Conservation (phyloP, 30 jellyfish, hydroid and myxozoan species). For the Morbakka virulenta region DNA sequence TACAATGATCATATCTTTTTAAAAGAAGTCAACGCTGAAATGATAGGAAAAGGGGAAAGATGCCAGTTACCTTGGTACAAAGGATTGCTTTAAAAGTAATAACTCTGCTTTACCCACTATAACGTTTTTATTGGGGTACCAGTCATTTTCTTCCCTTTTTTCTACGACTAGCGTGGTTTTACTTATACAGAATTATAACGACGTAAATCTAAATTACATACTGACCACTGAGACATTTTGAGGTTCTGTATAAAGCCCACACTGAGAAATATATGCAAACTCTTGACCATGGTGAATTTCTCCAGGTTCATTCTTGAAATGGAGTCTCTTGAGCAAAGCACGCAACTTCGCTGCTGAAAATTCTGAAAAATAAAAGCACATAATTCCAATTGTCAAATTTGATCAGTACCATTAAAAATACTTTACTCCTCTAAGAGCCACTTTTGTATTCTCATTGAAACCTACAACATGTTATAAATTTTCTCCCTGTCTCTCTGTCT, state of each 20-base stretch:
- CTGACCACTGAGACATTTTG: constrained; percentile 94
- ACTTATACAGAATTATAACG: not conserved
- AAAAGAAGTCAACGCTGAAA: no score
- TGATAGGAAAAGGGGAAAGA: no score
- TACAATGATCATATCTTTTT: no score
- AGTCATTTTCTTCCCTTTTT: not conserved
- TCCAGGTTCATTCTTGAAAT: constrained; percentile 86
- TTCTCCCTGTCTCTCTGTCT: no score
- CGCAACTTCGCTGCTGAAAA: no score
- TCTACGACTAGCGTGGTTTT: not conserved
- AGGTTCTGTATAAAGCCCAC: constrained; percentile 98
- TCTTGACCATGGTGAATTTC: constrained; percentile 80
- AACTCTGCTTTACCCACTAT: not conserved
- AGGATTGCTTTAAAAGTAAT: no score
- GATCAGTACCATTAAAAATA: no score
- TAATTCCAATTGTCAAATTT: no score
- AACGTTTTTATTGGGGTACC: not conserved
- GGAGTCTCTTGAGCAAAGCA: constrained; percentile 34
- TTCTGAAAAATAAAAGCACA: no score
- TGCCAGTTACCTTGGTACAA: no score
- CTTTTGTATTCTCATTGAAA: no score
- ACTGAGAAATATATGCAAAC: constrained; percentile 92
- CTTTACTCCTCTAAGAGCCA: no score
- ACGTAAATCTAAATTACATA: not conserved
- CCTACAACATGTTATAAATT: not conserved